Evolutionary conservation across 2,113 vertebrate genomes (phyloP).

Genomic region (Archilochus colubris): DNA sequence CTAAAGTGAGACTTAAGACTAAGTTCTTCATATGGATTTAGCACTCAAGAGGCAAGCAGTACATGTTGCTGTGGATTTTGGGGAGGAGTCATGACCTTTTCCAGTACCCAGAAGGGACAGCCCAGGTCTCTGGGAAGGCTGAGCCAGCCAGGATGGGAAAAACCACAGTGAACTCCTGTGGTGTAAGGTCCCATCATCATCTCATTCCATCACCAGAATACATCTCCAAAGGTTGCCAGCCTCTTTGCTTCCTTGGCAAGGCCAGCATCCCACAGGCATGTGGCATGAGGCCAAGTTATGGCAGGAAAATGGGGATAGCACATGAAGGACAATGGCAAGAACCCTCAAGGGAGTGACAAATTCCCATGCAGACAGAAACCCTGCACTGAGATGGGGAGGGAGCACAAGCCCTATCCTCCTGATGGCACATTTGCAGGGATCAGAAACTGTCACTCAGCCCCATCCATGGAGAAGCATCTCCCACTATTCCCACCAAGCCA

Average conservation of each 20-base stretch:
- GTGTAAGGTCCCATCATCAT: neutral
- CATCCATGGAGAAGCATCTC: too few species aligned
- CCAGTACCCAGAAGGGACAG: neutral
- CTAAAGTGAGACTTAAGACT: neutral
- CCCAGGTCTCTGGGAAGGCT: accelerated
- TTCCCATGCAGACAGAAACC: neutral
- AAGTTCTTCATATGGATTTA: neutral
- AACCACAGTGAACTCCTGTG: accelerated
- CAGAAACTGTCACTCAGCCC: neutral
- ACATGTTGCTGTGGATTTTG: accelerated
- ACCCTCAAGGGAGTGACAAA: neutral
- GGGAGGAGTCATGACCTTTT: neutral
- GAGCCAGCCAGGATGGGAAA: neutral
- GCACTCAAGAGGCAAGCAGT: neutral
- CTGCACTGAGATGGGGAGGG: accelerated
- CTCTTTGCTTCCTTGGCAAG: neutral
- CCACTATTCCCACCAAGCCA: too few species aligned
- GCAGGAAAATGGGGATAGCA: accelerated
- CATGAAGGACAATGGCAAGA: neutral
- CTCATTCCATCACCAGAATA: neutral
- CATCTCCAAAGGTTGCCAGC: neutral
- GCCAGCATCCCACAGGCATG: neutral
- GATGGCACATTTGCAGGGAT: neutral
- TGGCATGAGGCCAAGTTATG: neutral
- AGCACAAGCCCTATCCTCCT: neutral